These are phyloP conservation scores for Oreocharis arfaki DNA, from an alignment of 2,113 vertebrate genomes.

Conservation along the genomic window DNA sequence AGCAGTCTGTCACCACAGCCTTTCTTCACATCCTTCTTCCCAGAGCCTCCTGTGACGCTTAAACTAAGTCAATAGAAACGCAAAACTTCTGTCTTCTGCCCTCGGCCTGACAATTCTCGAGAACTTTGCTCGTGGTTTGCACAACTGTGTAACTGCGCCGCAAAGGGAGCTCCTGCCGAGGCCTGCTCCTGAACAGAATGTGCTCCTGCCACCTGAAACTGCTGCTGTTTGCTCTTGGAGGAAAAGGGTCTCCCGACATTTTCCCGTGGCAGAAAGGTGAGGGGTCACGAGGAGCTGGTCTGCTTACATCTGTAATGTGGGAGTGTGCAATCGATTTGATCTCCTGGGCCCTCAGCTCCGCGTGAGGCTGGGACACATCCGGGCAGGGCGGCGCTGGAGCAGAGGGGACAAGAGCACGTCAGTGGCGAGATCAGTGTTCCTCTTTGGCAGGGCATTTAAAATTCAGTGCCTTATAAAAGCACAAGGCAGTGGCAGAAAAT, in stretches of 20 bases:
- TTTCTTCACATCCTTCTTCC: not conserved
- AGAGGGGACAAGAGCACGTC: not conserved
- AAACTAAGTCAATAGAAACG: not conserved
- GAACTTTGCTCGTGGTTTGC: not conserved
- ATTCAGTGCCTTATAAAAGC: not conserved
- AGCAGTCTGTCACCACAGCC: not conserved
- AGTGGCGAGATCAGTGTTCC: not conserved
- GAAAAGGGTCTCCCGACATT: not conserved
- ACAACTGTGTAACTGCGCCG: not conserved
- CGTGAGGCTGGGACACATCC: not conserved
- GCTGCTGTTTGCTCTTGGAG: not conserved
- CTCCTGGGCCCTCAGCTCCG: not conserved
- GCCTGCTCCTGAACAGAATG: not conserved
- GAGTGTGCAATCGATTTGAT: not conserved
- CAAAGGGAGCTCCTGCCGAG: not conserved
- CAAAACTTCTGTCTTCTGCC: not conserved
- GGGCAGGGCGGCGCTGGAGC: not conserved
- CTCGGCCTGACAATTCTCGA: not conserved
- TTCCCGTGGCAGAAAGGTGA: constrained; percentile 42
- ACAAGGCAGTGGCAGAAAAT: not conserved
- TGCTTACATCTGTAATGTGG: not conserved
- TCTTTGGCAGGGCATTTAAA: not conserved
- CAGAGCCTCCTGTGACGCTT: not conserved
- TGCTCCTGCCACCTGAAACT: not conserved
- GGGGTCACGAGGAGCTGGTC: constrained; percentile 3